Evolutionary conservation across 2,797 vertebrate species (phyloP).

Genomic region (Ficedula albicollis): DNA sequence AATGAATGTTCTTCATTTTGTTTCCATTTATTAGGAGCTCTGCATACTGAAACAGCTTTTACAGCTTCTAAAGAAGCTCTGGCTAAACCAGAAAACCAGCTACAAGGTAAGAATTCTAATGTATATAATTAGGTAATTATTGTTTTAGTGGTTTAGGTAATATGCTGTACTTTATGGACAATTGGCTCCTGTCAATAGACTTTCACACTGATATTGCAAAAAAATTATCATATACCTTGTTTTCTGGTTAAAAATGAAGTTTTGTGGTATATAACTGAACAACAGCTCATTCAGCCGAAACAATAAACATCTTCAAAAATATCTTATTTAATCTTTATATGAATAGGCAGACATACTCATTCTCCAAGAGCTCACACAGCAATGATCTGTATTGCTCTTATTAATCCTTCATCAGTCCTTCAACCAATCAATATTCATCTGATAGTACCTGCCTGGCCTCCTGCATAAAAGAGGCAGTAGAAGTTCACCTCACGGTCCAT

Average conservation of each 20-base stretch:
- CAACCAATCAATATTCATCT: neutral
- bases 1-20: neutral
- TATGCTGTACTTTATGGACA: neutral
- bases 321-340: neutral
- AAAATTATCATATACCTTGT: neutral
- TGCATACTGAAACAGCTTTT: neutral
- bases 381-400: neutral
- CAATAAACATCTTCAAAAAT: neutral
- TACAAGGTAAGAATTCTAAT: neutral
- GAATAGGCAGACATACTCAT: neutral
- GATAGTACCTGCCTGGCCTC: neutral
- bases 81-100: neutral
- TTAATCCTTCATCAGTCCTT: neutral
- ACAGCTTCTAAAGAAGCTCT: neutral
- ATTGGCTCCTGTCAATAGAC: neutral
- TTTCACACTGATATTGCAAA: neutral
- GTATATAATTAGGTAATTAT: neutral
- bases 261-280: neutral
- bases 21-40: neutral
- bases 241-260: neutral
- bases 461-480: neutral
- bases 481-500: neutral
- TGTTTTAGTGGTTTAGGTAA: neutral
- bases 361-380: neutral
- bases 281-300: neutral